Base-by-base conservation (phyloP, 2,888 invertebrate species). In the Dicycla oo region DNA sequence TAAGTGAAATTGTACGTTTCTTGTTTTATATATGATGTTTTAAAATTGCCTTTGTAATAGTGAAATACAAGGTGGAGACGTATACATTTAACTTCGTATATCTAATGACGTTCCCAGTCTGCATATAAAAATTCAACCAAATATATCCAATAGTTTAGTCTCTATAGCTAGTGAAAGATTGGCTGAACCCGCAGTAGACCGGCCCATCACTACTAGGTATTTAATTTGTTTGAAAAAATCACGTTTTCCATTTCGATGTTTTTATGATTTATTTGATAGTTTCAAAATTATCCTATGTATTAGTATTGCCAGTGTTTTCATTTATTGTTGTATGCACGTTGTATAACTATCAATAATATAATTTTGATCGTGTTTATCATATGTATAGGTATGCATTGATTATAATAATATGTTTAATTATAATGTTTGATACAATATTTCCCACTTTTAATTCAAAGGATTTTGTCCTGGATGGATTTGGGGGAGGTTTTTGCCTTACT, bases 1-100 rank as follows among this genome's bases (percentile, higher is more conserved):
- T 56, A 23, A 23, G 23, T 15, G 23, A 45, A 23, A 15, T 34
- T 30, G 2, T 47, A 34, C 5, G 6, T 34, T 23, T 43, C 20
- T 47, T 10, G 23, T 69, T 69, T 38, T 4, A n/a, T 10, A n/a
- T 10, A n/a, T n/a, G 7, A 23, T 58, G 15, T 26, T 69, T 69
- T 23, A 6, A 23, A 40, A 40, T 13, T 3, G 0, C 2, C 11
- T 49, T 30, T 40, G 38, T 26, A 54, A 43, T 34, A 3, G 3
- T 47, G n/a, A 34, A 6, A 26, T 7, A 57, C 34, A 34, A 57
- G 15, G 0, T n/a, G 15, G 34, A 15, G 8, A 57, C 30, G 11
- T 30, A 18, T 10, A 40, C 38, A 38, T 58, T 58, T 38, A 57
- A 58, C 6, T 18, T 18, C 18, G 2, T 18, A 7, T 18, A 10